phyloP scores from a whole-genome alignment of 2,797 vertebrate genomes.

The Centropyge bicolor region DNA sequence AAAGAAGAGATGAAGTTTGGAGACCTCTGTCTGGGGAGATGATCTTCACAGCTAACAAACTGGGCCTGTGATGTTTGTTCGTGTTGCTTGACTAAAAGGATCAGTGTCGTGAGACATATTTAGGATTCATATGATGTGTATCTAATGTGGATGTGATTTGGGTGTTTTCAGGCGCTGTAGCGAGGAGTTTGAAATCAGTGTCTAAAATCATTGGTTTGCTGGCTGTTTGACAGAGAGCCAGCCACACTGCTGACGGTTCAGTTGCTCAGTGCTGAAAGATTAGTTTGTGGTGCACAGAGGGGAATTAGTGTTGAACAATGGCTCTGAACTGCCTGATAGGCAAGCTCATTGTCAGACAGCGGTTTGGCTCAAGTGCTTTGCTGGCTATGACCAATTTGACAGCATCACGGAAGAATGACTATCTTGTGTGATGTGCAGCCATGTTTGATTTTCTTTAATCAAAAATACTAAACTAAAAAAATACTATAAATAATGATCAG shows the following conservation, averaged over 20 bases:
- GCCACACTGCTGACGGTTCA: slow-evolving; percentile 79
- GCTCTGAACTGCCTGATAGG: slow-evolving; percentile 66
- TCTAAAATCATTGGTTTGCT: slow-evolving; percentile 33
- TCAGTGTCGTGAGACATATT: neutral
- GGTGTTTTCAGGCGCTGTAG: neutral
- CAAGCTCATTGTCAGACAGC: slow-evolving; percentile 70
- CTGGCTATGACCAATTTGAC: slow-evolving; percentile 46
- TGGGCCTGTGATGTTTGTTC: neutral
- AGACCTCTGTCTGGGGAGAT: neutral
- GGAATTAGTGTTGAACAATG: slow-evolving; percentile 80
- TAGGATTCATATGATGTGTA: neutral
- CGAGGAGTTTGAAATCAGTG: neutral
- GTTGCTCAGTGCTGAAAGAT: slow-evolving; percentile 67
- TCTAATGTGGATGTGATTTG: neutral
- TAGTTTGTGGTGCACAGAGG: slow-evolving; percentile 54
- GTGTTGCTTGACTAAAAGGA: neutral
- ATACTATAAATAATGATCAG: neutral
- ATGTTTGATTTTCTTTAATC: neutral
- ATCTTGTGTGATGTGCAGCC: neutral
- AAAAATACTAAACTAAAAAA: neutral
- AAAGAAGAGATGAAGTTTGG: slow-evolving; percentile 11
- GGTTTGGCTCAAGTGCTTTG: slow-evolving; percentile 55
- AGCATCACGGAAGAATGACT: slow-evolving; percentile 1
- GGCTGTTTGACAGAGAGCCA: slow-evolving; percentile 52
- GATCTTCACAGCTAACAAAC: slow-evolving; percentile 1